A percentile compares a stretch with the other conserved stretches of the same genome.
Evolutionary conservation across 2,113 vertebrate species (phyloP).

Genomic region (Apaloderma vittatum): DNA sequence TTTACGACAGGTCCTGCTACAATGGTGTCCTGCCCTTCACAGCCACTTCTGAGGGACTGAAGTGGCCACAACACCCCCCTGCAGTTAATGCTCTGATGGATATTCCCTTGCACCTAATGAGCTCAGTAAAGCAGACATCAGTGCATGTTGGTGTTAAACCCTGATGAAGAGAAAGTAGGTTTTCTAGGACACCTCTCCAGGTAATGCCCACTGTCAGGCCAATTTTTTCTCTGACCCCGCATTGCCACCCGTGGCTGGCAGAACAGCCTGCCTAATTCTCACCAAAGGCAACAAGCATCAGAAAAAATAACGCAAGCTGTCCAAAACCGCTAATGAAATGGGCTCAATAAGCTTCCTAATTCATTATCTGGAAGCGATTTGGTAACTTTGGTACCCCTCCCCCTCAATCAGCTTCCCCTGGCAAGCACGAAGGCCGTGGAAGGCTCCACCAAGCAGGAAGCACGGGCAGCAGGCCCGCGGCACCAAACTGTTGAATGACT

Average conservation of each 20-base stretch:
- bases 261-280: background rate
- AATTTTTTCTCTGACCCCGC: background rate
- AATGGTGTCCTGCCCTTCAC: too few species aligned
- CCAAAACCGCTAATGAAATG: background rate
- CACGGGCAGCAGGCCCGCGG: constrained; percentile 13
- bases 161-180: background rate
- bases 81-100: background rate
- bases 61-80: background rate
- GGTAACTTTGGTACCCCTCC: background rate
- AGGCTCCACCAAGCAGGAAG: constrained; percentile 12
- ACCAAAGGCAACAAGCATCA: background rate
- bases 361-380: constrained; percentile 14
- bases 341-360: background rate
- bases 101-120: background rate
- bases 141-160: background rate
- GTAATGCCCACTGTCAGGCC: background rate
- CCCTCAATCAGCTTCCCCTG: constrained; percentile 1
- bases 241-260: background rate
- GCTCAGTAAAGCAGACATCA: background rate
- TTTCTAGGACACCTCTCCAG: background rate
- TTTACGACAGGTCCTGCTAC: background rate
- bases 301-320: background rate
- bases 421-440: background rate
- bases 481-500: constrained; percentile 41
- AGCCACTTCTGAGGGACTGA: background rate